A percentile compares a stretch with the other conserved stretches of the same genome.
Conservation (phyloP, 2,113 vertebrate genomes). For the Aix galericulata region DNA sequence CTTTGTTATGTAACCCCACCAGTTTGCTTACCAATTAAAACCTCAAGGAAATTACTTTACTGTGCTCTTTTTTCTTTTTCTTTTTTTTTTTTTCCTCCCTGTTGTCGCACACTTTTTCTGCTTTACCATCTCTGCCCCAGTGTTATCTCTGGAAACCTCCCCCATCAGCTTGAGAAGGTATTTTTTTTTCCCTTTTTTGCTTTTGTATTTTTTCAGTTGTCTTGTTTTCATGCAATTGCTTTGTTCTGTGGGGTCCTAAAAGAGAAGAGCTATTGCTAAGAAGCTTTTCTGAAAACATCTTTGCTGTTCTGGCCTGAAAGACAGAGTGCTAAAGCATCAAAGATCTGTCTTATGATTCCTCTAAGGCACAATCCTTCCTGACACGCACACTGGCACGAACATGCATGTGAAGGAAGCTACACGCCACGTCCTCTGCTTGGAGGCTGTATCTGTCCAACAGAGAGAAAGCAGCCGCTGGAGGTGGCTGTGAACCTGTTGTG, state of each 20-base stretch:
- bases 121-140: background rate
- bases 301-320: background rate
- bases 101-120: background rate
- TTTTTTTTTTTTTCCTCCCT: background rate
- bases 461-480: background rate
- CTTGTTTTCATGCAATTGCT: background rate
- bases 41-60: background rate
- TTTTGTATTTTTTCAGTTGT: background rate
- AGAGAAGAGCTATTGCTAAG: background rate
- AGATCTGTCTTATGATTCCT: background rate
- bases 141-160: background rate
- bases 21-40: background rate
- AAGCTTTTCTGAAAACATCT: background rate
- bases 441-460: background rate
- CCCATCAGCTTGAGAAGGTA: background rate
- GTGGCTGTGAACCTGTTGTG: background rate
- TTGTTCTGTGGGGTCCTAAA: background rate
- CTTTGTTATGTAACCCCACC: background rate
- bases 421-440: background rate
- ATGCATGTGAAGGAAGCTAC: background rate
- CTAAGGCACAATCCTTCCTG: background rate
- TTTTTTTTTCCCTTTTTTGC: background rate
- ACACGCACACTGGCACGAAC: fast-evolving
- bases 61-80: background rate
- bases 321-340: background rate